Evolutionary conservation across 2,113 vertebrate species (phyloP).

Genomic region (Stegastes partitus): DNA sequence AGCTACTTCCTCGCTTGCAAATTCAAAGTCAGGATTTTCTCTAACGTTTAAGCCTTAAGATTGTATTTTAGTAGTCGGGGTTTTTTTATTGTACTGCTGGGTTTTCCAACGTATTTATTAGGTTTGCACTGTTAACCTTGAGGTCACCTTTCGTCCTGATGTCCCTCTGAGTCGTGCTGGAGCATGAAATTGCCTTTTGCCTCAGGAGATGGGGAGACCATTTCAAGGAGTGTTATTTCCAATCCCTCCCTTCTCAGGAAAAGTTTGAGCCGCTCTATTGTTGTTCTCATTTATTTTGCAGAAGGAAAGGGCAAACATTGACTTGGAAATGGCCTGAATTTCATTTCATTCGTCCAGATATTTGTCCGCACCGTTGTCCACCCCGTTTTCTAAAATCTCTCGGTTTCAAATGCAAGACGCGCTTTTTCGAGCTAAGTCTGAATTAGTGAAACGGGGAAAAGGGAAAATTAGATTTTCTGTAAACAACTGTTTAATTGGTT

Average conservation of each 20-base stretch:
- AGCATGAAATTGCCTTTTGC: constrained; percentile 81
- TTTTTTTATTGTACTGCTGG: constrained; percentile 37
- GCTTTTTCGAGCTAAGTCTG: background rate
- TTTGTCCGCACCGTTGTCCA: background rate
- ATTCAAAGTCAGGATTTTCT: constrained; percentile 19
- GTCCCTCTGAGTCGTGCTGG: constrained; percentile 63
- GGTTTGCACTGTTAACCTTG: constrained; percentile 73
- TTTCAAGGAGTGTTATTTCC: constrained; percentile 50
- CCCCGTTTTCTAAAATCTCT: constrained; percentile 9
- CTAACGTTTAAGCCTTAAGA: constrained; percentile 15
- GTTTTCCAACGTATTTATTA: constrained; percentile 57
- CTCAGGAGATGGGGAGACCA: constrained; percentile 64
- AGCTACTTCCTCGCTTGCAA: background rate
- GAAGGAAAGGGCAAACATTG: constrained; percentile 10
- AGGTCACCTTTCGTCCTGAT: constrained; percentile 63
- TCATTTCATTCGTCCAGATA: constrained; percentile 20
- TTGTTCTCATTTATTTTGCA: constrained; percentile 52
- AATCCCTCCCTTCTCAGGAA: constrained; percentile 6
- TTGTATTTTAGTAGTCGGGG: constrained; percentile 21
- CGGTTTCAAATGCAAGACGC: background rate
- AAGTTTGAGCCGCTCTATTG: constrained; percentile 34
- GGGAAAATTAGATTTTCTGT: constrained; percentile 23
- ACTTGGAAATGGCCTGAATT: constrained; percentile 30
- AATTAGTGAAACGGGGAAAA: background rate
- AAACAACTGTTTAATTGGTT: constrained; percentile 56